Conservation (phyloP, 2,797 vertebrate genomes). For the Siniperca undulata region DNA sequence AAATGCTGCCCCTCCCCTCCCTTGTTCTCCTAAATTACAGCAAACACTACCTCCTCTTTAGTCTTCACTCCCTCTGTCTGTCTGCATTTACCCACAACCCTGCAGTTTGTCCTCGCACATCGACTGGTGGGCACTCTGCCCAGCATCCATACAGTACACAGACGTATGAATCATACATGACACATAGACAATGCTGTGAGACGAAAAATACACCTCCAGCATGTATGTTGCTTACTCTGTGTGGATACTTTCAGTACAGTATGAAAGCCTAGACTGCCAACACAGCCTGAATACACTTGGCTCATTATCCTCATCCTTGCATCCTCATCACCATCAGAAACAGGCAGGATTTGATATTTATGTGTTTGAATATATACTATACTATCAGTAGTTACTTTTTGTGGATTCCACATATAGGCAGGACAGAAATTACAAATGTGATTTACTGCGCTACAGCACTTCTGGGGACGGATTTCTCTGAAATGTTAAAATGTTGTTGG, state of each 20-base stretch:
- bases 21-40: conserved; percentile 79
- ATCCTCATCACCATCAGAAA: conserved; percentile 3
- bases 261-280: not conserved
- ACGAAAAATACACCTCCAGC: conserved; percentile 44
- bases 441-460: conserved; percentile 14
- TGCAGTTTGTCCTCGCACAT: conserved; percentile 39
- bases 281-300: conserved; percentile 19
- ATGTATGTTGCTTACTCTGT: conserved; percentile 28
- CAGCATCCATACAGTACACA: conserved; percentile 51
- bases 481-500: conserved; percentile 7
- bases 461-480: not conserved
- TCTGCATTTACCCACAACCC: conserved; percentile 64
- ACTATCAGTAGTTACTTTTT: not conserved
- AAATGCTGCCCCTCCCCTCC: conserved; percentile 75
- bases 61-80: conserved; percentile 54
- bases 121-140: conserved; percentile 43
- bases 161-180: conserved; percentile 65
- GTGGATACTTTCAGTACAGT: conserved; percentile 23
- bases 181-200: conserved; percentile 37
- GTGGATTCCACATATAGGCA: conserved; percentile 10
- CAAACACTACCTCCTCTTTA: conserved; percentile 72
- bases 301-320: conserved; percentile 14
- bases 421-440: conserved; percentile 3
- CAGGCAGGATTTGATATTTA: not conserved
- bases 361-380: not conserved